A percentile compares a stretch with the other conserved stretches of the same genome.
Conservation (phyloP, 2,797 vertebrate species). For the Decapterus maruadsi region DNA sequence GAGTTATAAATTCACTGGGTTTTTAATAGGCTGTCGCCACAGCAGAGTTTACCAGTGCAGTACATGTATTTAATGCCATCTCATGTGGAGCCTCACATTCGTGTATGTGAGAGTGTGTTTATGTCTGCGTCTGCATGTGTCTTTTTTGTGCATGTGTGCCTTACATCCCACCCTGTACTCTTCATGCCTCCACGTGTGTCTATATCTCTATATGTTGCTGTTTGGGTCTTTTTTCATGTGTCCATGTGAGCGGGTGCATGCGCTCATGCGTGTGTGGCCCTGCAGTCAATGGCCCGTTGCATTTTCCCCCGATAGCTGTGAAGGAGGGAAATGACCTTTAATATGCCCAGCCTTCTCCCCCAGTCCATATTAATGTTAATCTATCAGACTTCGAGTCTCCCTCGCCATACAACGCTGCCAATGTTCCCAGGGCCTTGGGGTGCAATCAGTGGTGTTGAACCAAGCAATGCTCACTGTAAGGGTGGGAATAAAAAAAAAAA, state of each 20-base stretch:
- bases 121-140: constrained; percentile 31
- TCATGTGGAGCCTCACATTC: constrained; percentile 40
- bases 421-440: constrained; percentile 76
- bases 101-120: constrained; percentile 32
- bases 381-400: constrained; percentile 81
- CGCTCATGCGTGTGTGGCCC: constrained; percentile 78
- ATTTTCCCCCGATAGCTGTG: constrained; percentile 75
- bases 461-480: constrained; percentile 49
- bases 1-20: constrained; percentile 82
- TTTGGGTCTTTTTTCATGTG: constrained; percentile 26
- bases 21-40: constrained; percentile 82
- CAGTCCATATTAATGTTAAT: constrained; percentile 83
- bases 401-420: constrained; percentile 72
- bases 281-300: constrained; percentile 73
- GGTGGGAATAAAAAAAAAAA: constrained; percentile 36
- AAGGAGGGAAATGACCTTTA: constrained; percentile 78
- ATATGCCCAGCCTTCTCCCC: constrained; percentile 75
- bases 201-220: constrained; percentile 1
- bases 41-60: constrained; percentile 59
- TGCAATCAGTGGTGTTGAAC: constrained; percentile 72
- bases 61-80: constrained; percentile 64
- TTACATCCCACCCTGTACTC: constrained; percentile 13
- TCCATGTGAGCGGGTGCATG: constrained; percentile 32
- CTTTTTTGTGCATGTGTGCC: constrained; percentile 10
- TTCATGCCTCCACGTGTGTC: constrained; percentile 2